These are phyloP conservation scores for Malacoraja senta DNA, from an alignment of 2,797 vertebrate genomes.

Conservation along the genomic window DNA sequence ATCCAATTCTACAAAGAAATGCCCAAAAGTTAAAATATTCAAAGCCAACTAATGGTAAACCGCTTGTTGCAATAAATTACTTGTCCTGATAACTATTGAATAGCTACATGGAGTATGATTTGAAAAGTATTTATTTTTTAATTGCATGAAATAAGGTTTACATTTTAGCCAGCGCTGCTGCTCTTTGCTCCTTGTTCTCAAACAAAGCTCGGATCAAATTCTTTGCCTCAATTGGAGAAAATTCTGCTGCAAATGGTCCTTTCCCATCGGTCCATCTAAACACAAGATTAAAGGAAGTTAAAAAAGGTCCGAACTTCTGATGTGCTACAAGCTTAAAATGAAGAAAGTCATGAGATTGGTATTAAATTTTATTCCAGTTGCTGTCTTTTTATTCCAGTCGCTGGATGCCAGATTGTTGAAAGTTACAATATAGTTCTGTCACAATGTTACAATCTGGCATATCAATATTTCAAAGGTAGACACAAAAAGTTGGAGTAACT, in stretches of 20 bases:
- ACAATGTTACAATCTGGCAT: neutral
- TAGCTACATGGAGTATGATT: too few relatives aligned
- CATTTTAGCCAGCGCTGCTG: too few relatives aligned
- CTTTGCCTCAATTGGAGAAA: slow-evolving; percentile 81
- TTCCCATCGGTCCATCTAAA: slow-evolving; percentile 89
- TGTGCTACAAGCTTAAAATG: neutral
- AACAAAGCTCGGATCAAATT: too few relatives aligned
- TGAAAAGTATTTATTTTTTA: too few relatives aligned
- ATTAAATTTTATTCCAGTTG: neutral
- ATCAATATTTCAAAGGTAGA: neutral
- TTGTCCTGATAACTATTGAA: too few relatives aligned
- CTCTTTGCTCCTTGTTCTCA: too few relatives aligned
- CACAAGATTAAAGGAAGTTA: slow-evolving; percentile 42
- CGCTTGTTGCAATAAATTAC: too few relatives aligned
- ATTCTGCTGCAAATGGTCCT: slow-evolving; percentile 80
- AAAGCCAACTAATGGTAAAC: too few relatives aligned
- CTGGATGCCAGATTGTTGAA: neutral
- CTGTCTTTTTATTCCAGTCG: neutral
- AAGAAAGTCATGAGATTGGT: neutral
- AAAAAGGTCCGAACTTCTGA: slow-evolving; percentile 38
- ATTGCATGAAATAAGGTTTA: too few relatives aligned
- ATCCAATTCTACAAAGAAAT: too few relatives aligned
- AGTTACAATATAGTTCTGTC: neutral
- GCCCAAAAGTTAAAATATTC: too few relatives aligned
- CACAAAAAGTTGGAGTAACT: too few relatives aligned